These are phyloP conservation scores for Argentina silus DNA, from an alignment of 2,797 vertebrate genomes.

Conservation along the genomic window DNA sequence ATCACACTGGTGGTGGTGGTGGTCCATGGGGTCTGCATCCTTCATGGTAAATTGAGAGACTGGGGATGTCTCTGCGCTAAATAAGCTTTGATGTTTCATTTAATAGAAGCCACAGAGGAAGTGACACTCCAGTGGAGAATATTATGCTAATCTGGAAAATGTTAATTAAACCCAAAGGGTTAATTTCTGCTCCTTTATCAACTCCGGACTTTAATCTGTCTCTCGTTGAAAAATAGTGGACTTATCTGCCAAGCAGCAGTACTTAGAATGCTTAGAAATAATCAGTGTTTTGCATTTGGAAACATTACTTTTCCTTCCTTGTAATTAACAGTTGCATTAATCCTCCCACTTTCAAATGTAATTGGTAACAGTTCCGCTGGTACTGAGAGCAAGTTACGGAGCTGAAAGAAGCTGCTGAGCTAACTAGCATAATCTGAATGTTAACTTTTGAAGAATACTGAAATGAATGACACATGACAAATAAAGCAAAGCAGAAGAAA, in stretches of 20 bases:
- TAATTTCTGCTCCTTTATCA: constrained; percentile 71
- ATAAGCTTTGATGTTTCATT: constrained; percentile 74
- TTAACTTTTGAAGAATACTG: constrained; percentile 19
- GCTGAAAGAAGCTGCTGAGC: background rate
- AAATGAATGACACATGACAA: constrained; percentile 4
- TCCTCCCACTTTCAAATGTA: constrained; percentile 67
- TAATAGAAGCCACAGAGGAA: constrained; percentile 57
- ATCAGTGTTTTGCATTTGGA: constrained; percentile 57
- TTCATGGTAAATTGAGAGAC: constrained; percentile 64
- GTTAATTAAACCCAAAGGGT: constrained; percentile 79
- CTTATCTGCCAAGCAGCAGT: constrained; percentile 32
- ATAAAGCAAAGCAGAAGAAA: background rate
- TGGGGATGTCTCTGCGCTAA: constrained; percentile 63
- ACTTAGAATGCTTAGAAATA: constrained; percentile 58
- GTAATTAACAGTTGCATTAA: constrained; percentile 69
- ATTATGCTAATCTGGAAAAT: constrained; percentile 77
- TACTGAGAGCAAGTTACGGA: constrained; percentile 37
- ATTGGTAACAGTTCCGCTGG: constrained; percentile 56
- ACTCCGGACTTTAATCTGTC: constrained; percentile 64
- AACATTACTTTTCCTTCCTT: constrained; percentile 55
- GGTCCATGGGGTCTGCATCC: constrained; percentile 58
- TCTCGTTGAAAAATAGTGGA: constrained; percentile 53
- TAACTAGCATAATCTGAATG: constrained; percentile 44
- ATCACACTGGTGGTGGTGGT: constrained; percentile 51
- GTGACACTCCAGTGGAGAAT: constrained; percentile 67